Evolutionary conservation across 2,113 vertebrate species (phyloP), one percentile per base, ranked within the genome.

Genomic region (Lagopus muta): DNA sequence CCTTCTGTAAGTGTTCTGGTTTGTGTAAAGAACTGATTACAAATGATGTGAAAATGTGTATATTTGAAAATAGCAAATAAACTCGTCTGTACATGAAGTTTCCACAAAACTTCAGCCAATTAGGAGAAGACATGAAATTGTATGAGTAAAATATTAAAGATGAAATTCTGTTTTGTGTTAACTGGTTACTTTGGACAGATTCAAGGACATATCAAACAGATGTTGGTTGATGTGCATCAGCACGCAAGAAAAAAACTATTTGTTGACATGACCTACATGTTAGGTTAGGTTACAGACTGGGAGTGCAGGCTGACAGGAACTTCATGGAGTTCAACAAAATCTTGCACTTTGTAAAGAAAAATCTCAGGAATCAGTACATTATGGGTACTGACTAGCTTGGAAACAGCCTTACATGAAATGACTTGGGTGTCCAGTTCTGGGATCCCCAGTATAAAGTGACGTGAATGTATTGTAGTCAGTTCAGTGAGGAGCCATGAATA

Each of bases 211-310:
- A 36, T 27, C 21, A 73, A 3, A 6, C 48, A 45, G 3, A 5
- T 45, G 11, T 8, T 55, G 5, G 6, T 38, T 45, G 11, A 65
- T 42, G 32, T 9, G 11, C 34, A n/a, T 22, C 1, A 0, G 7
- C 32, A 80, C 8, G 3, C 4, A 65, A 72, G 48, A 54, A 90
- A 80, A 85, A 78, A 69, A 32, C 11, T 11, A 3, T 13, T 10
- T 22, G 10, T 69, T 65, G 18, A 40, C 71, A 64, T 16, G 13
- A 20, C 12, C 19, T 20, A 24, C 4, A n/a, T 24, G 7, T 20
- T 60, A 14, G 0, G 0, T 54, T 76, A 25, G 7, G 14, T 57
- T 19, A 42, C 24, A 40, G 20, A 11, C 17, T 58, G 34, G 5
- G 28, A 54, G 64, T 54, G 7, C 13, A 48, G 25, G 10, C 27